These are phyloP conservation scores for Girardinichthys multiradiatus DNA, from an alignment of 2,113 vertebrate species.

Conservation along the genomic window DNA sequence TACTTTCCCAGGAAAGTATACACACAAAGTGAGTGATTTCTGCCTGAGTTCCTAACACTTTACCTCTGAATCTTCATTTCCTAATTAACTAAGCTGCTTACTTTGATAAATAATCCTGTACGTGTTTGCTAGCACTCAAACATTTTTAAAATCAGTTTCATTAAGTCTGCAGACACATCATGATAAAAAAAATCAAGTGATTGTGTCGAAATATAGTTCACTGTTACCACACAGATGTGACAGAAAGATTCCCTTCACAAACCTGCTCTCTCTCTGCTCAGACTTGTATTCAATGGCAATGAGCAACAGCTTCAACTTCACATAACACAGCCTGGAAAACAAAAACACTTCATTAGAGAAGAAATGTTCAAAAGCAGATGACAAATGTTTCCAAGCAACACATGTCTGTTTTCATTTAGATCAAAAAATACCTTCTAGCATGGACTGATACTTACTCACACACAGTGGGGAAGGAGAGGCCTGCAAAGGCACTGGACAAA, in stretches of 20 bases:
- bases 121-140: not conserved
- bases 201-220: slow-evolving; percentile 8
- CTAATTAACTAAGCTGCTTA: not conserved
- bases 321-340: slow-evolving; percentile 92
- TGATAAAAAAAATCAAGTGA: not conserved
- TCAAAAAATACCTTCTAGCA: not conserved
- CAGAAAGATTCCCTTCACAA: slow-evolving; percentile 68
- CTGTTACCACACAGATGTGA: slow-evolving; percentile 30
- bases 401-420: not conserved
- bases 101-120: not conserved
- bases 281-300: slow-evolving; percentile 99
- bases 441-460: slow-evolving; percentile 94
- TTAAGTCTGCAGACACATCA: slow-evolving; percentile 39
- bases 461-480: slow-evolving; percentile 96
- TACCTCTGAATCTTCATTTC: too few species aligned
- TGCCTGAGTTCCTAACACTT: too few species aligned
- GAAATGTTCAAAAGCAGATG: not conserved
- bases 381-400: slow-evolving; percentile 10
- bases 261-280: slow-evolving; percentile 97
- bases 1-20: too few species aligned
- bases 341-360: slow-evolving; percentile 41
- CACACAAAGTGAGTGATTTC: too few species aligned
- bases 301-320: slow-evolving; percentile 97
- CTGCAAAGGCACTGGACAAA: slow-evolving; percentile 99
- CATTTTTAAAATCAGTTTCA: slow-evolving; percentile 6